Conservation (phyloP, 2,888 invertebrate species). For the Seladonia tumulorum region DNA sequence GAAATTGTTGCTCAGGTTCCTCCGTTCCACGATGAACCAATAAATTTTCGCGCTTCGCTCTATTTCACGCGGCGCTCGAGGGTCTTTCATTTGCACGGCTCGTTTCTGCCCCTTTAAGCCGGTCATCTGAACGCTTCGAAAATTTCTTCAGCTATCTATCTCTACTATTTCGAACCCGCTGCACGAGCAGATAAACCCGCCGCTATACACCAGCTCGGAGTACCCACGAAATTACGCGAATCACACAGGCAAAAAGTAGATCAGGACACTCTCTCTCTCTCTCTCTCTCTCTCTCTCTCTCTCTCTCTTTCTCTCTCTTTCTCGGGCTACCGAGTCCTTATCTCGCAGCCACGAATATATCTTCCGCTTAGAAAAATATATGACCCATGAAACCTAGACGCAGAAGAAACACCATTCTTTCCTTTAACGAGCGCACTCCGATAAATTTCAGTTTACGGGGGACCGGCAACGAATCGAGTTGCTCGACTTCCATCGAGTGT, state of each 20-base stretch:
- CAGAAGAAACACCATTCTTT: neutral
- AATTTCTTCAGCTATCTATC: conserved; percentile 19
- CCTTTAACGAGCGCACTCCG: neutral
- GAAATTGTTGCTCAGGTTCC: conserved; percentile 20
- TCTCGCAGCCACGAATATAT: conserved; percentile 19
- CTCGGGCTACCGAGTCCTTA: conserved; percentile 20
- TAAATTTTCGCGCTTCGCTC: conserved; percentile 40
- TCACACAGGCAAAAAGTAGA: conserved; percentile 9
- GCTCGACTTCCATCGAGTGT: neutral
- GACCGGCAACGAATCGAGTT: neutral
- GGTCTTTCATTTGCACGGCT: conserved; percentile 40
- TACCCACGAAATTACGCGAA: conserved; percentile 6
- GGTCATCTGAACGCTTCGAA: conserved; percentile 22
- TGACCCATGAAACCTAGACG: neutral
- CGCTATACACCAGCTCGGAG: neutral
- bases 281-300: neutral
- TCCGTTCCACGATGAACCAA: conserved; percentile 36
- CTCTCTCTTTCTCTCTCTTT: neutral
- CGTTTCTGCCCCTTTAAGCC: conserved; percentile 28
- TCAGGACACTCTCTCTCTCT: neutral
- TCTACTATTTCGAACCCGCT: conserved; percentile 31
- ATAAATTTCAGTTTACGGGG: neutral
- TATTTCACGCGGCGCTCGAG: conserved; percentile 38
- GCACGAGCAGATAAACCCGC: conserved; percentile 5
- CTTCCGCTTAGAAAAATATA: neutral